Conservation (phyloP, 2,797 vertebrate genomes). For the Amazona ochrocephala region DNA sequence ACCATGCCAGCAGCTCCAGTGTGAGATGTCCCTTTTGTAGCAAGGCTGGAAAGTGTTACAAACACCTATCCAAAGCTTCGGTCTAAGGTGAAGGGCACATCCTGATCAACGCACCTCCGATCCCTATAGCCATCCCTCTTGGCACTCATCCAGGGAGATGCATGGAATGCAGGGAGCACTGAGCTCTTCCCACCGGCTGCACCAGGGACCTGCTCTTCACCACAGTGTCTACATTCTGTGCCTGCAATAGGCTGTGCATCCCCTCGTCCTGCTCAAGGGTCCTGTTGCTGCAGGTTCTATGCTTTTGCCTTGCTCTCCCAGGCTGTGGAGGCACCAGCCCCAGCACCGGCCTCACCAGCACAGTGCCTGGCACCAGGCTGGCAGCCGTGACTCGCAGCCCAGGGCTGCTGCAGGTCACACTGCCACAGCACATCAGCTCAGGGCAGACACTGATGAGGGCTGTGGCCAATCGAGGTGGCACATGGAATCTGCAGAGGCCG, state of each 20-base stretch:
- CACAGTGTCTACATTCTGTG: fast-evolving
- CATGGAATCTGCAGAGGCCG: neutral
- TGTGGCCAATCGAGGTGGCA: neutral
- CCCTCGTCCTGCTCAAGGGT: neutral
- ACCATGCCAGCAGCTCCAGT: neutral
- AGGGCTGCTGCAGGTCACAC: neutral
- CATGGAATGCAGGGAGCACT: neutral
- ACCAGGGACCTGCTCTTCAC: neutral
- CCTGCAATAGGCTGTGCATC: neutral
- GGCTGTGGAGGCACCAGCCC: fast-evolving
- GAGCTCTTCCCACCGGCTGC: fast-evolving
- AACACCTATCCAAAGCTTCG: neutral
- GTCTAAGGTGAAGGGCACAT: neutral
- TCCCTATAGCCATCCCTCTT: neutral
- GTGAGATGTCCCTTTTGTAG: neutral
- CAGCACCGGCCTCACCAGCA: fast-evolving
- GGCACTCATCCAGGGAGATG: neutral
- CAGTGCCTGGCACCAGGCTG: neutral
- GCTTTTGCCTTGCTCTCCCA: neutral
- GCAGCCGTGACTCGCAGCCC: fast-evolving
- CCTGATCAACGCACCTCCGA: neutral
- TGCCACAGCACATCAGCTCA: neutral
- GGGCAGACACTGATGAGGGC: neutral
- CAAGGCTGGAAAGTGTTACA: neutral
- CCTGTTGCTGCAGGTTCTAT: neutral